Percentiles rank a stretch among this genome's conserved stretches.
Conservation (phyloP, 2,888 invertebrate genomes). For the Eueremaeus valkanovi region DNA sequence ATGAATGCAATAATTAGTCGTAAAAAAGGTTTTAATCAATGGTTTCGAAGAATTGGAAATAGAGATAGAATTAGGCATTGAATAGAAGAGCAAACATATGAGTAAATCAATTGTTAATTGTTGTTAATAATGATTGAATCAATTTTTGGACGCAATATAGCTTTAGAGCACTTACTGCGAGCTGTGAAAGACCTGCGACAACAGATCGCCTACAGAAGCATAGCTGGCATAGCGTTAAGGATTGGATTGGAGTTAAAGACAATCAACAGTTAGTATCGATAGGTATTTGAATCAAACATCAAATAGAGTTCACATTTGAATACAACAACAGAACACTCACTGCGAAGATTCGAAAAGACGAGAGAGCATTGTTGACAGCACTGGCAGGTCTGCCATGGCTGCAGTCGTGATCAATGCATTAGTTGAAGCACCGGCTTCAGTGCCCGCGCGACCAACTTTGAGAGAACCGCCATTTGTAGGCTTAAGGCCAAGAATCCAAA, state of each 20-base stretch:
- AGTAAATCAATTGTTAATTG: neutral
- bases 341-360: slow-evolving; percentile 91
- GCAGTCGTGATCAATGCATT: slow-evolving; percentile 69
- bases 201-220: slow-evolving; percentile 48
- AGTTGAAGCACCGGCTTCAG: slow-evolving; percentile 48
- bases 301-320: neutral
- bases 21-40: no score
- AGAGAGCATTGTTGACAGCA: slow-evolving; percentile 82
- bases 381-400: slow-evolving; percentile 90
- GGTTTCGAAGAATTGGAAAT: no score
- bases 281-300: neutral
- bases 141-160: neutral
- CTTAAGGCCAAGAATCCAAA: slow-evolving; percentile 93
- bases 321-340: slow-evolving; percentile 51
- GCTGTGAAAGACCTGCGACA: slow-evolving; percentile 48
- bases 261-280: neutral
- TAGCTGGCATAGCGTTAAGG: slow-evolving; percentile 44
- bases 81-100: neutral
- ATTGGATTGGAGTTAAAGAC: slow-evolving; percentile 39
- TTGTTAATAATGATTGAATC: neutral
- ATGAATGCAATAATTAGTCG: slow-evolving; percentile 14
- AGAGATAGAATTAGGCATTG: neutral
- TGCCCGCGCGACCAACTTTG: slow-evolving; percentile 60
- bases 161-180: slow-evolving; percentile 47
- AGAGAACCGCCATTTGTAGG: slow-evolving; percentile 91